A percentile compares a stretch with the other conserved stretches of the same genome.
phyloP scores from a whole-genome alignment of 2,888 invertebrate species.

The Ethmia dodecea region DNA sequence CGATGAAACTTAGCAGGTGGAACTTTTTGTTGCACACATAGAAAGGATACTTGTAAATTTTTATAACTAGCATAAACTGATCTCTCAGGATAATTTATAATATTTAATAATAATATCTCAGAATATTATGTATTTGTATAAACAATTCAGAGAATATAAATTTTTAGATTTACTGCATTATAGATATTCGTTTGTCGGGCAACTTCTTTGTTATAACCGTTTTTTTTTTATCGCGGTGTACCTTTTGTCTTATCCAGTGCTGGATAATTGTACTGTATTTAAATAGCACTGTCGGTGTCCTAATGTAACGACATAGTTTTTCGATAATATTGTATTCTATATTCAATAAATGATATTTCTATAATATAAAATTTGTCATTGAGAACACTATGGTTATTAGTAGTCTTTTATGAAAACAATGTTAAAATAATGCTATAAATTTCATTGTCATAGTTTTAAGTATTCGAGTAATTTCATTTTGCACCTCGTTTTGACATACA shows the following conservation, averaged over 20 bases:
- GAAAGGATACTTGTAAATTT: slow-evolving; percentile 70
- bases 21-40: slow-evolving; percentile 61
- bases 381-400: slow-evolving; percentile 67
- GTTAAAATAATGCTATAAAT: slow-evolving; percentile 67
- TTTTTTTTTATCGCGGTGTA: slow-evolving; percentile 52
- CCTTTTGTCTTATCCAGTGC: slow-evolving; percentile 53
- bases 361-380: slow-evolving; percentile 73
- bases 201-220: slow-evolving; percentile 51
- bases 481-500: slow-evolving; percentile 69
- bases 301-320: slow-evolving; percentile 71
- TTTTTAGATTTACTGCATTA: slow-evolving; percentile 62
- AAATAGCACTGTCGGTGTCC: slow-evolving; percentile 70
- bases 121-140: slow-evolving; percentile 70
- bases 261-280: slow-evolving; percentile 56
- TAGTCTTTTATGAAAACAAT: slow-evolving; percentile 68
- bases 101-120: slow-evolving; percentile 67
- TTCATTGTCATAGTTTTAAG: slow-evolving; percentile 76
- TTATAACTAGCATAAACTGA: slow-evolving; percentile 75
- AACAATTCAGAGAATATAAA: slow-evolving; percentile 67
- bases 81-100: slow-evolving; percentile 75
- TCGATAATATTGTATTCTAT: slow-evolving; percentile 76
- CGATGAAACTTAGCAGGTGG: slow-evolving; percentile 54
- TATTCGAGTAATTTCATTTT: slow-evolving; percentile 71
- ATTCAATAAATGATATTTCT: slow-evolving; percentile 75
- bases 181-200: slow-evolving; percentile 53